phyloP scores from a whole-genome alignment of 1,140 invertebrate genomes.

The Drepana arcuata region DNA sequence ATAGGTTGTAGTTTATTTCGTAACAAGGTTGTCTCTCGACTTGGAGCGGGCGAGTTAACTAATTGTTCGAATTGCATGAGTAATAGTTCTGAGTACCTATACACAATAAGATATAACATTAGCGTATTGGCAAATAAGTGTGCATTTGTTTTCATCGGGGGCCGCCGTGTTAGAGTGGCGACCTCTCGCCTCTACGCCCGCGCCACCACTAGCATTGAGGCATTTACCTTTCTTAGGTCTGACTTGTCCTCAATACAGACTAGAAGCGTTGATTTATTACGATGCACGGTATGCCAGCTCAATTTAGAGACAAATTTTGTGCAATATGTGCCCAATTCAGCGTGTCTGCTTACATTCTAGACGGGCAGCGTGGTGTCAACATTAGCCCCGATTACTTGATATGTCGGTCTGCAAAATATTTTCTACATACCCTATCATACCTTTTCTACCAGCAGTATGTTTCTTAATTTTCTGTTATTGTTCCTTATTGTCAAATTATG shows the following conservation, averaged over 20 bases:
- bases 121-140: constrained; percentile 45
- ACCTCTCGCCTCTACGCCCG: constrained; percentile 50
- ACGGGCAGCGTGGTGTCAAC: constrained; percentile 7
- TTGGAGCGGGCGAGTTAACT: too few species aligned
- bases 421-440: too few species aligned
- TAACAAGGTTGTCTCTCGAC: too few species aligned
- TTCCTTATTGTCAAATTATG: too few species aligned
- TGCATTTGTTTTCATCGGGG: constrained; percentile 52
- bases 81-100: too few species aligned
- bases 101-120: constrained; percentile 23
- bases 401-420: constrained; percentile 13
- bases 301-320: constrained; percentile 59
- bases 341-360: constrained; percentile 17
- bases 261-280: constrained; percentile 60
- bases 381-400: constrained; percentile 14
- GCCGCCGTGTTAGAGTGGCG: constrained; percentile 45
- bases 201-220: constrained; percentile 49
- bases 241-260: constrained; percentile 62
- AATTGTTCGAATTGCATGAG: too few species aligned
- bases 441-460: too few species aligned
- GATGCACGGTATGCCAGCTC: constrained; percentile 52
- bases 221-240: constrained; percentile 65
- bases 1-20: too few species aligned
- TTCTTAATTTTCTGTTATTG: too few species aligned
- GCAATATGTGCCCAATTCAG: constrained; percentile 47